Conservation (phyloP, 2,797 vertebrate genomes). For the Esox masquinongy region DNA sequence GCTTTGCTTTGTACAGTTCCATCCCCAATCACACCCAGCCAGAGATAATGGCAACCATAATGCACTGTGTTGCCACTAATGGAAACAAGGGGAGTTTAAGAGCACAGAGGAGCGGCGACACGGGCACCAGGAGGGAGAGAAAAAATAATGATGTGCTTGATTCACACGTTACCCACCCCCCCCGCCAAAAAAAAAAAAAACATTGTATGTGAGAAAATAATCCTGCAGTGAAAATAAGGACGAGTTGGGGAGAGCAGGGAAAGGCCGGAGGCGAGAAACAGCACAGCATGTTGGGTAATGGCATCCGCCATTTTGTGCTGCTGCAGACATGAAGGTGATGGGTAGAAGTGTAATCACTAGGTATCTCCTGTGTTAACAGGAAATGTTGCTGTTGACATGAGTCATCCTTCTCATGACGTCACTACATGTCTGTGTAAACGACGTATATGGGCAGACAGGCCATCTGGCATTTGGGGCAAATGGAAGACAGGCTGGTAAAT, state of each 20-base stretch:
- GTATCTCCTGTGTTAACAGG: background rate
- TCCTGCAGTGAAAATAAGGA: slow-evolving; percentile 49
- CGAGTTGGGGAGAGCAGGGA: slow-evolving; percentile 11
- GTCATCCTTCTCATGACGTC: background rate
- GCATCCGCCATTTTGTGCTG: slow-evolving; percentile 29
- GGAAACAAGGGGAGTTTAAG: slow-evolving; percentile 43
- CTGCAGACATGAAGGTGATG: background rate
- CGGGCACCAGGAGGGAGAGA: slow-evolving; percentile 12
- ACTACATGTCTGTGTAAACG: background rate
- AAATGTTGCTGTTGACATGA: background rate
- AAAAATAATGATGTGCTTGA: slow-evolving; percentile 41
- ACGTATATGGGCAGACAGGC: no score
- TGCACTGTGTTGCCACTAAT: slow-evolving; percentile 40
- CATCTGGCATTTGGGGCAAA: no score
- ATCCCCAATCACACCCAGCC: slow-evolving; percentile 19
- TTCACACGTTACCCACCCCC: slow-evolving; percentile 34
- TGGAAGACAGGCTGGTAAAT: no score
- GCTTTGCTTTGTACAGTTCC: slow-evolving; percentile 1
- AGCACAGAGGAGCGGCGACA: slow-evolving; percentile 26
- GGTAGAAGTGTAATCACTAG: background rate
- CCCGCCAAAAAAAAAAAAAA: slow-evolving; percentile 3
- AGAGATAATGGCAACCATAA: slow-evolving; percentile 46
- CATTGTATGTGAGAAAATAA: slow-evolving; percentile 30
- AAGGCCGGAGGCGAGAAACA: slow-evolving; percentile 20
- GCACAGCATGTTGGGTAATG: slow-evolving; percentile 30